Percentiles rank a stretch among this genome's conserved stretches.
Conservation (phyloP, 30 jellyfish, hydroid and myxozoan genomes). For the Aurelia sp. region DNA sequence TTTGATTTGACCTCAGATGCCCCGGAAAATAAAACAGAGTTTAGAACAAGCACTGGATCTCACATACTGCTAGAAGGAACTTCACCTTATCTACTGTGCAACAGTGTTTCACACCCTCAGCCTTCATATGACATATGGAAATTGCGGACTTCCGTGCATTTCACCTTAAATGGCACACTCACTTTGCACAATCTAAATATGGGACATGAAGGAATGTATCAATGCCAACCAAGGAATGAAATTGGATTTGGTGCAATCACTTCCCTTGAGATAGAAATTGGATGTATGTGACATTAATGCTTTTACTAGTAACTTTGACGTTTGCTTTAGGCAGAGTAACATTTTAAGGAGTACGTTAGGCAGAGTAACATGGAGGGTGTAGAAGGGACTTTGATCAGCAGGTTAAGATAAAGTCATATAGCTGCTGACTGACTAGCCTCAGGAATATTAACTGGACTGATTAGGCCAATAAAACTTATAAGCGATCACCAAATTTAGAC, state of each 20-base stretch:
- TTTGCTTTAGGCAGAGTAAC: no score
- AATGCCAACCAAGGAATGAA: constrained; percentile 16
- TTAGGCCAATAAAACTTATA: no score
- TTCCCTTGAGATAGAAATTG: constrained; percentile 7
- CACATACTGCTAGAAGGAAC: constrained; percentile 27
- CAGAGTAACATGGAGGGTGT: no score
- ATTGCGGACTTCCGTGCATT: constrained; percentile 1
- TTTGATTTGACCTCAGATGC: constrained; percentile 17
- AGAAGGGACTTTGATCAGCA: no score
- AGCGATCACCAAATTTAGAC: no score
- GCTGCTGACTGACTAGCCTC: no score
- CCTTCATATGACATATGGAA: constrained; percentile 20
- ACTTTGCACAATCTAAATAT: not conserved
- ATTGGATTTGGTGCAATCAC: constrained; percentile 16
- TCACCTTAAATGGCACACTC: constrained; percentile 6
- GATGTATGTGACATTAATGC: constrained; percentile 8
- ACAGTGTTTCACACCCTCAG: constrained; percentile 18
- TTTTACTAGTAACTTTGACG: no score
- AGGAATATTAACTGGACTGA: no score
- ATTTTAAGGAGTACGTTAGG: no score
- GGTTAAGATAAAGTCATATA: no score
- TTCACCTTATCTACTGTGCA: constrained; percentile 5
- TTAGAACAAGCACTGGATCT: constrained; percentile 44
- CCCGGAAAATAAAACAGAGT: constrained; percentile 36
- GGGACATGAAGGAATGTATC: constrained; percentile 16